Evolutionary conservation across 2,113 vertebrate species (phyloP), one percentile per base, ranked within the genome.

Genomic region (Pachycephala philippinensis): DNA sequence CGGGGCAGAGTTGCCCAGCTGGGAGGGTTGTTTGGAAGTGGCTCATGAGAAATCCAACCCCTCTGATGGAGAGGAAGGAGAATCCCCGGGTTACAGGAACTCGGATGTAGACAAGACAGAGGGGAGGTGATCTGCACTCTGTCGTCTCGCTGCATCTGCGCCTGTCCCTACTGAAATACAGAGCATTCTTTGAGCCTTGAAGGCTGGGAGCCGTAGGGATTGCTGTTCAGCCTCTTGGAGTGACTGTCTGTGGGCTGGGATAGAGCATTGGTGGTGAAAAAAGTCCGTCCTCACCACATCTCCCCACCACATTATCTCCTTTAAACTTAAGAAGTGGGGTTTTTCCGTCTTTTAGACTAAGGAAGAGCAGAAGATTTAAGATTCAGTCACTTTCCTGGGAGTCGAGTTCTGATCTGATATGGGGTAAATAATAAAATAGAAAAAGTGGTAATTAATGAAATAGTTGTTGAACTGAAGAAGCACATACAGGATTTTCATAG

Each of bases 1-100:
- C 6, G 1, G 18, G 30, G 4, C 30, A 7, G 49, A 10, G 40
- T 61, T 44, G 33, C 45, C 8, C 4, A 0, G 27, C 31, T 42
- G 50, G 7, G 20, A 13, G 9, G 17, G 8, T 33, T 10, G 1
- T 45, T 40, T 26, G 64, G 1, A 44, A 39, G 56, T 3, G 65
- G 27, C 30, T 65, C 9, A 1, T 10, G 39, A 56, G 86, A 35
- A 45, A 69, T 6, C n/a, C 23, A 21, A 8, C 11, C 28, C 17
- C 15, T 68, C 11, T 21, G 22, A 44, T 40, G 74, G 74, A 15
- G 59, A 13, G 31, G 37, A 63, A n/a, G 1, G 2, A 50, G 39
- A 47, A 53, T 37, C n/a, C 30, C 35, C 21, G 27, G 16, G 11
- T 74, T 90, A 9, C 72, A 50, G 16, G 42, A 24, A 12, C 54